Evolutionary conservation across 2,888 invertebrate species (phyloP).

Genomic region (Andrena hattorfiana): DNA sequence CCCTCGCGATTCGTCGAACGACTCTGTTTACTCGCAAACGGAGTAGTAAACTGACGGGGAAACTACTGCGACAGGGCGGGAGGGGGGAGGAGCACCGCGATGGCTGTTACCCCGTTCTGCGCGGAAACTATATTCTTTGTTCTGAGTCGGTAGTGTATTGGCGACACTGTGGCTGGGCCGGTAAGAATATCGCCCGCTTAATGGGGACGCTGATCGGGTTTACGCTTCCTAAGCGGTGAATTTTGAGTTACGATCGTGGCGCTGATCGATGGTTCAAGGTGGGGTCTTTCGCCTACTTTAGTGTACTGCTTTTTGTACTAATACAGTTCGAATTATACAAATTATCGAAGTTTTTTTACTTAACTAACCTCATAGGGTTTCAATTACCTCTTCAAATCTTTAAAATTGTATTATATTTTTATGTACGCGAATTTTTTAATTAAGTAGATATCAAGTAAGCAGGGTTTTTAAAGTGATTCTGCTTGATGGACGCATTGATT

Average conservation of each 20-base stretch:
- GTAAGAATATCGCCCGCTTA: constrained; percentile 42
- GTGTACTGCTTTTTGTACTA: neutral
- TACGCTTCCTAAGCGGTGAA: constrained; percentile 7
- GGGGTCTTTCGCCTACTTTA: neutral
- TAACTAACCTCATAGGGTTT: too few species aligned
- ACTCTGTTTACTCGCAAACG: constrained; percentile 47
- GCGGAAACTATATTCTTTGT: constrained; percentile 31
- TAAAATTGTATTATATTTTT: too few species aligned
- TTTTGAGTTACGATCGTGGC: constrained; percentile 6
- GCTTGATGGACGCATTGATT: too few species aligned
- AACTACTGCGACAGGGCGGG: neutral
- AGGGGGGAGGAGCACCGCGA: neutral
- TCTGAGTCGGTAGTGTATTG: constrained; percentile 2
- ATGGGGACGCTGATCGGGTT: constrained; percentile 16
- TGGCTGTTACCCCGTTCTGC: neutral
- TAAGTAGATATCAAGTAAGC: too few species aligned
- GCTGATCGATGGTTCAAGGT: constrained; percentile 7
- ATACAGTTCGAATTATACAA: too few species aligned
- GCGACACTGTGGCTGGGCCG: constrained; percentile 36
- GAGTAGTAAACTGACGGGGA: constrained; percentile 15
- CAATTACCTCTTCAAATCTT: too few species aligned
- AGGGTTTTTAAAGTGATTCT: too few species aligned
- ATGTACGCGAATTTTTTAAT: too few species aligned
- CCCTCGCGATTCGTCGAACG: constrained; percentile 33
- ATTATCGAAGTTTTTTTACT: too few species aligned